phyloP scores from a whole-genome alignment of 2,113 vertebrate species.

The Anoura caudifer region DNA sequence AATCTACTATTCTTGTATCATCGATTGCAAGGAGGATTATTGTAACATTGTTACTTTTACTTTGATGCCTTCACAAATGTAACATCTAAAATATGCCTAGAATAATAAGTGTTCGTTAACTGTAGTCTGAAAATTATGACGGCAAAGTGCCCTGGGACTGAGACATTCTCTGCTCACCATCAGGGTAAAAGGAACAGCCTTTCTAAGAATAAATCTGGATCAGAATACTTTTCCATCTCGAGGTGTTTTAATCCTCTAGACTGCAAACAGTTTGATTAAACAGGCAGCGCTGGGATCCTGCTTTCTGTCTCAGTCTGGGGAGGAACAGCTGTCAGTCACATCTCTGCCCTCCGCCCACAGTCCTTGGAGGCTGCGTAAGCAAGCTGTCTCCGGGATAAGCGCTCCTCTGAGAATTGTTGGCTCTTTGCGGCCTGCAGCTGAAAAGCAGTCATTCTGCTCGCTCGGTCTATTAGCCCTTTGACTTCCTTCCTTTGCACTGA shows the following conservation, averaged over 20 bases:
- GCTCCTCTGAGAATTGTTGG: slow-evolving; percentile 70
- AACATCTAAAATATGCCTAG: not conserved
- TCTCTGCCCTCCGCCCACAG: slow-evolving; percentile 49
- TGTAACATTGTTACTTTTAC: not conserved
- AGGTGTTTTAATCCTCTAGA: slow-evolving; percentile 55
- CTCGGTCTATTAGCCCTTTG: slow-evolving; percentile 78
- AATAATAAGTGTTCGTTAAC: slow-evolving; percentile 36
- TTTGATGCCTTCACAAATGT: not conserved
- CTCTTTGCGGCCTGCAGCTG: slow-evolving; percentile 71
- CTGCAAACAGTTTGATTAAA: slow-evolving; percentile 63
- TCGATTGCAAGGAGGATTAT: not conserved
- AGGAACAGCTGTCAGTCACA: slow-evolving; percentile 80
- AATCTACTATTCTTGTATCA: not conserved
- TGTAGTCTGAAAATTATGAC: slow-evolving; percentile 29
- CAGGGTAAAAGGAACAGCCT: slow-evolving; percentile 22
- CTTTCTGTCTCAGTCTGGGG: slow-evolving; percentile 51
- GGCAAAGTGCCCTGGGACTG: slow-evolving; percentile 27
- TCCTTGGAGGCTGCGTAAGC: slow-evolving; percentile 64
- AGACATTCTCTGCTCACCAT: not conserved
- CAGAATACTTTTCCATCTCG: slow-evolving; percentile 20
- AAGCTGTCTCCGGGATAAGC: slow-evolving; percentile 75
- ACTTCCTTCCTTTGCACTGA: slow-evolving; percentile 73
- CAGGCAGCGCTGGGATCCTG: slow-evolving; percentile 59
- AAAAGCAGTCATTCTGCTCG: slow-evolving; percentile 68
- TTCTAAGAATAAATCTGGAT: slow-evolving; percentile 35